A percentile compares a stretch with the other conserved stretches of the same genome.
Evolutionary conservation across 1,140 invertebrate genomes (phyloP).

Genomic region (Adelges cooleyi): DNA sequence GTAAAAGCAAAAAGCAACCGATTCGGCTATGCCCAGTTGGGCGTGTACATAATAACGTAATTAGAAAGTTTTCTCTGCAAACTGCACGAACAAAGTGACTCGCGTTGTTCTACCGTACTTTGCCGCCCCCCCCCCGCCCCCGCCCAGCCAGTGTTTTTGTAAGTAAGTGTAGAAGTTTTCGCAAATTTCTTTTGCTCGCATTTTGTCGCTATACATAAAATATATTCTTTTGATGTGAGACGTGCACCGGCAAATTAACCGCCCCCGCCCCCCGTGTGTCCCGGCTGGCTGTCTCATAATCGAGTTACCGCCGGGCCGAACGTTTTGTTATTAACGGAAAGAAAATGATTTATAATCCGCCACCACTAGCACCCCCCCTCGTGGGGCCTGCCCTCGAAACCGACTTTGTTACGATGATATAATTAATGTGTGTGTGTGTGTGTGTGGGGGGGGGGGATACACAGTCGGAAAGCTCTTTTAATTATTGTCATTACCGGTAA

Average conservation of each 20-base stretch:
- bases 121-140: too few species aligned
- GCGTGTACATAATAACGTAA: conserved; percentile 21
- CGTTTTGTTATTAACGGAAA: too few species aligned
- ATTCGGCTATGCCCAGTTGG: background rate
- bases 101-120: conserved; percentile 3
- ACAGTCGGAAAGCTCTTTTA: too few species aligned
- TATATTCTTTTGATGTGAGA: background rate
- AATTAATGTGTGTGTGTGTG: too few species aligned
- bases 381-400: too few species aligned
- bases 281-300: too few species aligned
- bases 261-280: background rate
- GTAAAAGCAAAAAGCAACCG: conserved; percentile 26
- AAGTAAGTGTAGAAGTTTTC: background rate
- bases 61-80: conserved; percentile 20
- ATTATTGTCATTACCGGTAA: too few species aligned
- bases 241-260: background rate
- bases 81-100: conserved; percentile 16
- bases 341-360: too few species aligned
- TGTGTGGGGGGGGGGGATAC: too few species aligned
- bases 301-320: background rate
- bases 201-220: too few species aligned
- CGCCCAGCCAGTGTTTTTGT: background rate
- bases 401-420: too few species aligned
- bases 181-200: background rate
- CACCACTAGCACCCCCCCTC: too few species aligned